Evolutionary conservation across 2,113 vertebrate species (phyloP), one percentile per base, ranked within the genome.

Genomic region (Columba livia): DNA sequence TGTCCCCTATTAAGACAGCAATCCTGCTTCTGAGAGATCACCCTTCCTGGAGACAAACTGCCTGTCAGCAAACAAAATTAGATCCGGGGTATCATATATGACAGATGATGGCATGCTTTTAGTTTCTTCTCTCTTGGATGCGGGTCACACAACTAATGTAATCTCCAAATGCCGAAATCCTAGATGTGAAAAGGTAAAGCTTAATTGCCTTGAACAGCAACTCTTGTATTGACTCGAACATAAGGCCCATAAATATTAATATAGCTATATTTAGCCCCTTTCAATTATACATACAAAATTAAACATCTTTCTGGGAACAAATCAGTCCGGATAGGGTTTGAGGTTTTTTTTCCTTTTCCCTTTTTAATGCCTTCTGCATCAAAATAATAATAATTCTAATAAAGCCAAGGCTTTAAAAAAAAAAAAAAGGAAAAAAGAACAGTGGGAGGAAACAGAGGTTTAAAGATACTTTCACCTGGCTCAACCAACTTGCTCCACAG

Each of bases 171-270:
- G 42, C 89, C 36, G 36, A 95, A 95, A 90, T 95, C 90, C 93
- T 85, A 78, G 53, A 95, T 92, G 93, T 79, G 86, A 94, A 94
- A 97, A 96, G 94, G 95, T 96, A 97, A 96, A 96, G 86, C 88
- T 93, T 97, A 97, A 97, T 96, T 96, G 95, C 92, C 96, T 92
- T 91, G 92, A 96, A 96, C 93, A 95, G 95, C 92, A 91, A 77
- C 87, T 94, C 95, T 85, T 85, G 91, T 94, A 96, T 91, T 94
- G 89, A 94, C 85, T 97, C 85, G 90, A 93, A 85, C 93, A 93
- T 65, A 85, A 92, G 72, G 90, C 50, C 90, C 89, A 97, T 97
- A 94, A 96, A 97, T 96, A 97, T 97, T 97, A 97, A 97, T 96
- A 88, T 14, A 62, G 79, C 90, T 97, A 96, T 97, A 96, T 97